Evolutionary conservation across 2,113 vertebrate genomes (phyloP).

Genomic region (Anoura caudifer): DNA sequence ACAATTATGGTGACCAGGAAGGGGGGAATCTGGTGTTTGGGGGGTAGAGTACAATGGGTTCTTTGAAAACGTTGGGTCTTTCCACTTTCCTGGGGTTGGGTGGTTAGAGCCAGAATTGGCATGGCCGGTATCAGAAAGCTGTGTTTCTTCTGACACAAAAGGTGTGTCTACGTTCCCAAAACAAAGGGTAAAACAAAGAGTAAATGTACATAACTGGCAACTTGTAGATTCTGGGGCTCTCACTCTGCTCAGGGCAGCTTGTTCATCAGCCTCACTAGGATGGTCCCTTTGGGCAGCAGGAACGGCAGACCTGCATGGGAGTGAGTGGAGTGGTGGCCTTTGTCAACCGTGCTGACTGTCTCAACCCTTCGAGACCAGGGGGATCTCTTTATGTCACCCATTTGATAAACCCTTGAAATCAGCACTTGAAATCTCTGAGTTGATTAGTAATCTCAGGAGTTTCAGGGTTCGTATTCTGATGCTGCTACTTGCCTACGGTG

Average conservation of each 20-base stretch:
- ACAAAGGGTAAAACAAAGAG: not conserved
- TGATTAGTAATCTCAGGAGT: not conserved
- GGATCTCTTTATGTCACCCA: not conserved
- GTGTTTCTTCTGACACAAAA: not conserved
- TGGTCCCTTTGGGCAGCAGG: not conserved
- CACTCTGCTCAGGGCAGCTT: not conserved
- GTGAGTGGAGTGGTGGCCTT: not conserved
- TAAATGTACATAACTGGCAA: no score
- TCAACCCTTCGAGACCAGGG: no score
- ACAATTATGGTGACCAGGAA: not conserved
- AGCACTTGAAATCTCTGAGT: not conserved
- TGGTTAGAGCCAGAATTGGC: not conserved
- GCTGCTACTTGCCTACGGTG: not conserved
- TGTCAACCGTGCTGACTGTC: no score
- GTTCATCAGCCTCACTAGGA: not conserved
- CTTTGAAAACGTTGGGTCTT: not conserved
- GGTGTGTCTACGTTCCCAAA: not conserved
- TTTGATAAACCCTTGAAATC: not conserved
- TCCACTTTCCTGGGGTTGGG: not conserved
- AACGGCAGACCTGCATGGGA: not conserved
- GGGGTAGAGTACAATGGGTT: not conserved
- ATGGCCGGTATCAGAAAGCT: not conserved
- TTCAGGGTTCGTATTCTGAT: not conserved
- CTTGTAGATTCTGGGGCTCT: not conserved
- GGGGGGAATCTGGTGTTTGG: not conserved